Evolutionary conservation across 2,888 invertebrate species (phyloP).

Genomic region (Macrophya annulata): DNA sequence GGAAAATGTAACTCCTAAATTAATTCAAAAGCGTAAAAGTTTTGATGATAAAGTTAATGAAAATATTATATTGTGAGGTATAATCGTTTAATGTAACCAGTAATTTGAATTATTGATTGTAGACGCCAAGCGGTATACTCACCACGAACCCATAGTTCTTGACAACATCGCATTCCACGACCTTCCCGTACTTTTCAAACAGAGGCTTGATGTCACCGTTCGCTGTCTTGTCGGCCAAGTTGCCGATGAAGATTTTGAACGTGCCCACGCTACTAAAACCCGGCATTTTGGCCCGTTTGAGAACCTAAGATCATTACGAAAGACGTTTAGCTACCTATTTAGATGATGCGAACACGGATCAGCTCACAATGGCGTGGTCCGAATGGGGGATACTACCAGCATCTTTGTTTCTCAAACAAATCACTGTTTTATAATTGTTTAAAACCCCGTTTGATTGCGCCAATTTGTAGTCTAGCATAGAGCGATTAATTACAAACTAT

Average conservation of each 20-base stretch:
- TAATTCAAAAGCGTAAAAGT: not conserved
- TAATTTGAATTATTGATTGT: conserved; percentile 31
- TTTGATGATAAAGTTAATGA: not conserved
- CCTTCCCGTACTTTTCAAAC: conserved; percentile 98
- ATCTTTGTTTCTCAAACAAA: conserved; percentile 21
- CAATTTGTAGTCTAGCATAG: not conserved
- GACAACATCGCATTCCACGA: conserved; percentile 98
- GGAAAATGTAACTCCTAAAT: not conserved
- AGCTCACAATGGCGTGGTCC: conserved; percentile 51
- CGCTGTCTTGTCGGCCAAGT: conserved; percentile 95
- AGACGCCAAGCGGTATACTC: conserved; percentile 70
- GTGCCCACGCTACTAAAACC: conserved; percentile 92
- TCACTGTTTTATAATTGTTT: not conserved
- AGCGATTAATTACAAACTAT: conserved; percentile 1
- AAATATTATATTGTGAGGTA: not conserved
- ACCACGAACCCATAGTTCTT: conserved; percentile 99
- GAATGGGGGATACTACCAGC: conserved; percentile 29
- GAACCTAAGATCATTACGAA: conserved; percentile 65
- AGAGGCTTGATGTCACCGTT: conserved; percentile 94
- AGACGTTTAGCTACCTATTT: not conserved
- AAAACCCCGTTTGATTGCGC: not conserved
- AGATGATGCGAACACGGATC: conserved; percentile 29
- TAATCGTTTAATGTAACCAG: not conserved
- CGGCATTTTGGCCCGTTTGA: conserved; percentile 84
- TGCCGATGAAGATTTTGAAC: conserved; percentile 99